Conservation (phyloP, 2,797 vertebrate species). For the Gastrophryne carolinensis region DNA sequence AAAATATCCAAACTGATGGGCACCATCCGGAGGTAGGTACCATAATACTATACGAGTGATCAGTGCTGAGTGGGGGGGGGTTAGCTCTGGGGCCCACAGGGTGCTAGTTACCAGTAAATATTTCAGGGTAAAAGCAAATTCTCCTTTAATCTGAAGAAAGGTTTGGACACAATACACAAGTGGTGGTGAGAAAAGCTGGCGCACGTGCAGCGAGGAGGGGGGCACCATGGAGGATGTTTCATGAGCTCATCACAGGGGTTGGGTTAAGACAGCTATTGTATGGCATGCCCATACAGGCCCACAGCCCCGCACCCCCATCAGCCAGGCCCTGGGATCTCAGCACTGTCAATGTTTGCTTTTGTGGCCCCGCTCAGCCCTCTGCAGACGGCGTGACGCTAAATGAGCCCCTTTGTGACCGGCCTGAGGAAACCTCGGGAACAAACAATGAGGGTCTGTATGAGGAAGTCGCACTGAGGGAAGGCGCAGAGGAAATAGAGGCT, state of each 20-base stretch:
- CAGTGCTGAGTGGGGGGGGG: too few species aligned
- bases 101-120: too few species aligned
- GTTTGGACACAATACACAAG: too few species aligned
- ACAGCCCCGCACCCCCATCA: not conserved
- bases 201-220: slow-evolving; percentile 3
- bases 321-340: not conserved
- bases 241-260: slow-evolving; percentile 12
- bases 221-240: slow-evolving; percentile 4
- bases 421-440: not conserved
- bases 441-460: slow-evolving; percentile 25
- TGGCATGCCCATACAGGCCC: slow-evolving; percentile 25
- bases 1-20: too few species aligned
- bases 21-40: too few species aligned
- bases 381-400: not conserved
- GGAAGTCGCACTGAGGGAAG: slow-evolving; percentile 1
- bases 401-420: slow-evolving; percentile 1
- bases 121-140: too few species aligned
- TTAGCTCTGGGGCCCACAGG: too few species aligned
- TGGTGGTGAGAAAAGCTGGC: not conserved
- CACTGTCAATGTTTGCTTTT: not conserved
- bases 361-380: not conserved
- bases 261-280: not conserved
- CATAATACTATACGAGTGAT: too few species aligned
- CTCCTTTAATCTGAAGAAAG: too few species aligned
- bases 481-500: not conserved